Conservation (phyloP, 1,140 invertebrate genomes). For the Maniola jurtina region DNA sequence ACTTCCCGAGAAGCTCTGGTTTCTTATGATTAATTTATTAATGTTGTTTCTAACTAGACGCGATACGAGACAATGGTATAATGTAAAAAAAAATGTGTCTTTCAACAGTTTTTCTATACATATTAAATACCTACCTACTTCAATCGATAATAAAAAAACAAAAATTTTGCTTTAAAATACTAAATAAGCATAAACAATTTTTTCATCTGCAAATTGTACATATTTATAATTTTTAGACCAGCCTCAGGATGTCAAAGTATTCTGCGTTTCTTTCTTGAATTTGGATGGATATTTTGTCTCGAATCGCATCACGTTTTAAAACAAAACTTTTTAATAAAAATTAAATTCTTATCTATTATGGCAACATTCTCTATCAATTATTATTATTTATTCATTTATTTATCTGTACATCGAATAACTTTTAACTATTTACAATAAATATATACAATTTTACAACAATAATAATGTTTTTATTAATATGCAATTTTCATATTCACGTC, state of each 20-base stretch:
- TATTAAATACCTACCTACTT: no score
- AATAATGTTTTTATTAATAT: conserved; percentile 18
- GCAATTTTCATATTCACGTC: conserved; percentile 17
- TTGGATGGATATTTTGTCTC: background rate
- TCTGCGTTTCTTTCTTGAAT: background rate
- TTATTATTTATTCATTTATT: conserved; percentile 4
- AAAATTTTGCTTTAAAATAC: no score
- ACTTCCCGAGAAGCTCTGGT: conserved; percentile 21
- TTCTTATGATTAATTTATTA: conserved; percentile 5
- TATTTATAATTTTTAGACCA: no score
- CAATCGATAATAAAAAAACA: no score
- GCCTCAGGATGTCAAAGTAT: no score
- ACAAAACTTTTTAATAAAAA: background rate
- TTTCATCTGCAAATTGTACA: no score
- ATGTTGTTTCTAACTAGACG: background rate
- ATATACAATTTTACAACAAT: conserved; percentile 22
- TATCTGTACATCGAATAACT: conserved; percentile 27
- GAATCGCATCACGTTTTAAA: conserved; percentile 1
- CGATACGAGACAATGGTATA: background rate
- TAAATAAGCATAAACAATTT: no score
- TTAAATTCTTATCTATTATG: conserved; percentile 29
- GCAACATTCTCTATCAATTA: conserved; percentile 30
- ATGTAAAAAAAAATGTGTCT: no score
- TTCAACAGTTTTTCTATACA: no score
- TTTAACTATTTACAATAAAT: conserved; percentile 26